Conservation (phyloP, 2,113 vertebrate genomes). For the Dolichallabes microphthalmus region DNA sequence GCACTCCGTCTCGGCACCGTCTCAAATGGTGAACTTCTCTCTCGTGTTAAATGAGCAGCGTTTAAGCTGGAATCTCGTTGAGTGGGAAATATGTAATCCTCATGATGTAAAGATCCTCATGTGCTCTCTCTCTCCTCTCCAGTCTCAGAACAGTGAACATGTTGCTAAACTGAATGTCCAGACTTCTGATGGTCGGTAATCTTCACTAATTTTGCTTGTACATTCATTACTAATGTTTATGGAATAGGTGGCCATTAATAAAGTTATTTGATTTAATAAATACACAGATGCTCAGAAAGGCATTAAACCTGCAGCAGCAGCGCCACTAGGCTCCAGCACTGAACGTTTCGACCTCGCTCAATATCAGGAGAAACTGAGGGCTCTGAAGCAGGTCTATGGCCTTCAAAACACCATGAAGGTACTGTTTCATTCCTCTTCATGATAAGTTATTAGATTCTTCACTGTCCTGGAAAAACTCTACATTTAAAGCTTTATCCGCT, state of each 20-base stretch:
- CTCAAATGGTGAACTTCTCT: background rate
- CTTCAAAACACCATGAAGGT: constrained; percentile 86
- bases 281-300: constrained; percentile 76
- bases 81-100: too few relatives aligned
- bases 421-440: too few relatives aligned
- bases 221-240: background rate
- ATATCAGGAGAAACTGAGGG: constrained; percentile 92
- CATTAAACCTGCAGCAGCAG: constrained; percentile 77
- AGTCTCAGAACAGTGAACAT: constrained; percentile 87
- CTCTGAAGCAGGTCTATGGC: constrained; percentile 89
- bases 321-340: constrained; percentile 69
- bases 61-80: too few relatives aligned
- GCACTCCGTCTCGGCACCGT: constrained; percentile 67
- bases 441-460: background rate
- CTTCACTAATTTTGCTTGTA: background rate
- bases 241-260: background rate
- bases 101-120: too few relatives aligned
- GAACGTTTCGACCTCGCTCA: constrained; percentile 88
- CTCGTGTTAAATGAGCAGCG: too few relatives aligned
- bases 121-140: constrained; percentile 48
- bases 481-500: too few relatives aligned
- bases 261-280: background rate
- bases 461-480: too few relatives aligned
- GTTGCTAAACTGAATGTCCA: background rate
- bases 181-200: background rate